A percentile compares a stretch with the other conserved stretches of the same genome.
Evolutionary conservation across 1,140 invertebrate species (phyloP).

Genomic region (Streblospio benedicti): DNA sequence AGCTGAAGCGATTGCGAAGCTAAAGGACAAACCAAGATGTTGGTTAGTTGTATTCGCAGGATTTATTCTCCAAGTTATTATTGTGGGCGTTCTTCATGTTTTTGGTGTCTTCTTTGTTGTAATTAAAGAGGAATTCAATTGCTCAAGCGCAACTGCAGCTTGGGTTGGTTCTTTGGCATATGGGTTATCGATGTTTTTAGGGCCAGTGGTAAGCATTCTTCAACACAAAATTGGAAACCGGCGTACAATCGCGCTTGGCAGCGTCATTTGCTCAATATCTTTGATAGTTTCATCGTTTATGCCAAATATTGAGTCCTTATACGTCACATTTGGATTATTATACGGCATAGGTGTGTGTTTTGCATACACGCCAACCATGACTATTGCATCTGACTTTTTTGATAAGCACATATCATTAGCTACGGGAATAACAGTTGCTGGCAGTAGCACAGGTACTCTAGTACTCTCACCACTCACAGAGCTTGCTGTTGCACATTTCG

Average conservation of each 20-base stretch:
- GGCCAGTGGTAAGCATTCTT: slow-evolving; percentile 27
- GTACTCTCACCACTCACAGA: too few relatives aligned
- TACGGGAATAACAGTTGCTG: slow-evolving; percentile 31
- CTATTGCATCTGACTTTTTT: slow-evolving; percentile 30
- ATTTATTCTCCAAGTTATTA: slow-evolving; percentile 28
- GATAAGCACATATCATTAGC: slow-evolving; percentile 30
- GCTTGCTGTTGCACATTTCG: too few relatives aligned
- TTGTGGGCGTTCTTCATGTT: slow-evolving; percentile 29
- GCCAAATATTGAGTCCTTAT: slow-evolving; percentile 21
- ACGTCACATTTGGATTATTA: slow-evolving; percentile 28
- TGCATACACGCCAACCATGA: slow-evolving; percentile 29
- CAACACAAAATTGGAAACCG: slow-evolving; percentile 26
- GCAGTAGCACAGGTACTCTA: slow-evolving; percentile 32
- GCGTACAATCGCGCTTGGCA: slow-evolving; percentile 26
- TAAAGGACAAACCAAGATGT: slow-evolving; percentile 27
- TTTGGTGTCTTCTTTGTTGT: slow-evolving; percentile 34
- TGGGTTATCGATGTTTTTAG: slow-evolving; percentile 31
- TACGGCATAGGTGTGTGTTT: slow-evolving; percentile 32
- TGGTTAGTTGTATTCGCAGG: slow-evolving; percentile 29
- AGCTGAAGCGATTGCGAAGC: not conserved
- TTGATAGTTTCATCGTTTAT: slow-evolving; percentile 29
- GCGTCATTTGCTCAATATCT: slow-evolving; percentile 25
- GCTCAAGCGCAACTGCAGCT: slow-evolving; percentile 29
- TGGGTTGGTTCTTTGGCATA: slow-evolving; percentile 33
- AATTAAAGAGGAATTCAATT: slow-evolving; percentile 26